A percentile compares a stretch with the other conserved stretches of the same genome.
phyloP scores from a whole-genome alignment of 2,113 vertebrate genomes.

The Eulemur rufifrons region DNA sequence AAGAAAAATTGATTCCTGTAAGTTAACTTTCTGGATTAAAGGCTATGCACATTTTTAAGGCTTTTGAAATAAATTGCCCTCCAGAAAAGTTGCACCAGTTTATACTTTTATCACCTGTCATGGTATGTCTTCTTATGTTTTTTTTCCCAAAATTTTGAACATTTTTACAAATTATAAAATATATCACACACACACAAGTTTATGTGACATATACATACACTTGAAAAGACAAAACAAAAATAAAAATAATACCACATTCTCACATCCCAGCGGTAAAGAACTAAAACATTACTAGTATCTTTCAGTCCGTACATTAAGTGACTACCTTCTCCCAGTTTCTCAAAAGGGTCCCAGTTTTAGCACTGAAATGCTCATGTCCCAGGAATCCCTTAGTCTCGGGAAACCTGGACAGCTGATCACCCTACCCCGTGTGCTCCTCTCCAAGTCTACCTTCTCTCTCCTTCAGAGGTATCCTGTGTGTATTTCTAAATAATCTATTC shows the following conservation, averaged over 20 bases:
- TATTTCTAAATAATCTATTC: not conserved
- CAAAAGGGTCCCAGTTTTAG: not conserved
- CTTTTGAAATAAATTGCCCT: not conserved
- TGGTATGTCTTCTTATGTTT: not conserved
- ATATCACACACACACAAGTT: not conserved
- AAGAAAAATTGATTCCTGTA: not conserved
- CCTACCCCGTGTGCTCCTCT: too few relatives aligned
- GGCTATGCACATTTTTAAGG: not conserved
- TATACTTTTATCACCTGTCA: not conserved
- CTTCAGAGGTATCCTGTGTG: not conserved
- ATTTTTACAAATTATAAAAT: not conserved
- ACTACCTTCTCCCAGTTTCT: not conserved
- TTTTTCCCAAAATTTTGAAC: not conserved
- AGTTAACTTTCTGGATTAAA: not conserved
- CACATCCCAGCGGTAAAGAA: not conserved
- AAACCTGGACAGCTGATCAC: not conserved
- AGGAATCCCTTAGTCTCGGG: not conserved
- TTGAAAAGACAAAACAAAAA: not conserved
- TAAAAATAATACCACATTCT: not conserved
- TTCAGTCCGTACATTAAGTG: not conserved
- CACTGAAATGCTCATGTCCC: not conserved
- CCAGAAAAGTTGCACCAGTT: not conserved
- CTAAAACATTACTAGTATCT: not conserved
- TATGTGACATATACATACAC: not conserved
- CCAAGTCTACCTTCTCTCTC: not conserved